Percentiles rank a stretch among this genome's conserved stretches.
These are phyloP conservation scores for Cephonodes hylas DNA, from an alignment of 2,888 invertebrate species.

Conservation along the genomic window DNA sequence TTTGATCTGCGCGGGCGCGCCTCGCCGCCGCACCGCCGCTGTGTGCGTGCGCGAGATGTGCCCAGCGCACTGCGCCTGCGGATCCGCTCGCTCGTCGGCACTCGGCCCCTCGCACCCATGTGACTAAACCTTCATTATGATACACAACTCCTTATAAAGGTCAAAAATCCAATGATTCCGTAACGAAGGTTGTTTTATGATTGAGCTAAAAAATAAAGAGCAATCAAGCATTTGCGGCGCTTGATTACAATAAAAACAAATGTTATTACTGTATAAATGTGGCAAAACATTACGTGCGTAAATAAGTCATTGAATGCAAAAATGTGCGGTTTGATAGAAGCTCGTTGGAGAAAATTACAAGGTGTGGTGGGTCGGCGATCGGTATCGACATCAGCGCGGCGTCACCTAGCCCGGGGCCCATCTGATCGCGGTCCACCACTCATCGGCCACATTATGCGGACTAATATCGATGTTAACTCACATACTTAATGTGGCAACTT, in stretches of 20 bases:
- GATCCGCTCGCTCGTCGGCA: constrained; percentile 74
- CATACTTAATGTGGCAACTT: constrained; percentile 30
- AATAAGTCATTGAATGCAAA: constrained; percentile 21
- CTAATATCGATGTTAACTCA: constrained; percentile 58
- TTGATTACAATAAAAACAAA: constrained; percentile 33
- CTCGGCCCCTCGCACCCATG: constrained; percentile 77
- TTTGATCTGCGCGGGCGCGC: constrained; percentile 71
- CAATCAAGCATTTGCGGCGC: not conserved
- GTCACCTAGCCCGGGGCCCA: constrained; percentile 65
- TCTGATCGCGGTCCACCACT: constrained; percentile 54
- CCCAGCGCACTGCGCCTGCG: not conserved
- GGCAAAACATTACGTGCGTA: not conserved
- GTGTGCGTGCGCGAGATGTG: constrained; percentile 51
- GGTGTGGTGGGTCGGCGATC: constrained; percentile 48
- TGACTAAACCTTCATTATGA: constrained; percentile 81
- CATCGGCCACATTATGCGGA: constrained; percentile 61
- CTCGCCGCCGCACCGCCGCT: constrained; percentile 43
- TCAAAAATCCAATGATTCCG: constrained; percentile 61
- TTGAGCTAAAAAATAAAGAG: constrained; percentile 34
- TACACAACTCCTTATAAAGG: constrained; percentile 75
- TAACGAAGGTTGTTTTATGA: constrained; percentile 47
- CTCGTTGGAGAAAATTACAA: constrained; percentile 59
- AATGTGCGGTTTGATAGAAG: constrained; percentile 29
- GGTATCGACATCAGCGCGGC: constrained; percentile 63
- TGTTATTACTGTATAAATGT: constrained; percentile 26